These are phyloP conservation scores for Periparus ater DNA, from an alignment of 2,797 vertebrate genomes.

Conservation along the genomic window DNA sequence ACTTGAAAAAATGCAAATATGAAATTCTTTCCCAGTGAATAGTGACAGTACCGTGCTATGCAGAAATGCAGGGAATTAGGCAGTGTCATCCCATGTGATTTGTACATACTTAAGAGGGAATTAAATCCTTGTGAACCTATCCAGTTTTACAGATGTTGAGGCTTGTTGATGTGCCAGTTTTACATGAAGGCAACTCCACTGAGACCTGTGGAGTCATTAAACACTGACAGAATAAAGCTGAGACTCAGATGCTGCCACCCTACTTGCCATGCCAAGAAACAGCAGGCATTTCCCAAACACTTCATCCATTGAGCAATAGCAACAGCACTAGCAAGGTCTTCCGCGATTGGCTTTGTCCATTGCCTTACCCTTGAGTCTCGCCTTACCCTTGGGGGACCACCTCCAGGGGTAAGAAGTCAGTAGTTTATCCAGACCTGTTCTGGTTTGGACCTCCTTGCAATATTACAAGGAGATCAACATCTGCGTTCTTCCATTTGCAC, in stretches of 20 bases:
- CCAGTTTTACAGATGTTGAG: constrained; percentile 31
- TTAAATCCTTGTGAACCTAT: constrained; percentile 41
- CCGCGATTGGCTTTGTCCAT: background rate
- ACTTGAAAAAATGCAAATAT: constrained; percentile 52
- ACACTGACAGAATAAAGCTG: background rate
- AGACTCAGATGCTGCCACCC: constrained; percentile 24
- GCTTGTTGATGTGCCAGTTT: constrained; percentile 29
- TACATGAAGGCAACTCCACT: constrained; percentile 5
- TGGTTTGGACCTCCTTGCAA: background rate
- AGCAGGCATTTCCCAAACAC: constrained; percentile 11
- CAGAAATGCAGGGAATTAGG: constrained; percentile 43
- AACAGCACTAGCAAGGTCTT: background rate
- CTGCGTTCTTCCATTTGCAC: background rate
- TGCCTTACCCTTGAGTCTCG: background rate
- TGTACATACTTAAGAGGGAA: constrained; percentile 28
- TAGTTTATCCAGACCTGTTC: background rate
- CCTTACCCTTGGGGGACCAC: background rate
- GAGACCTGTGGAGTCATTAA: constrained; percentile 29
- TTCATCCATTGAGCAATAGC: background rate
- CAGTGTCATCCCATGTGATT: constrained; percentile 54
- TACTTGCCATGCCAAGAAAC: background rate
- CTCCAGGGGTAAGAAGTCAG: background rate
- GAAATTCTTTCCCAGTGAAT: constrained; percentile 58
- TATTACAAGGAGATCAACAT: background rate
- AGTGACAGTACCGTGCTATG: background rate